A percentile compares a stretch with the other conserved stretches of the same genome.
Evolutionary conservation across 2,888 invertebrate species (phyloP).

Genomic region (Nemotelus pantherinus): DNA sequence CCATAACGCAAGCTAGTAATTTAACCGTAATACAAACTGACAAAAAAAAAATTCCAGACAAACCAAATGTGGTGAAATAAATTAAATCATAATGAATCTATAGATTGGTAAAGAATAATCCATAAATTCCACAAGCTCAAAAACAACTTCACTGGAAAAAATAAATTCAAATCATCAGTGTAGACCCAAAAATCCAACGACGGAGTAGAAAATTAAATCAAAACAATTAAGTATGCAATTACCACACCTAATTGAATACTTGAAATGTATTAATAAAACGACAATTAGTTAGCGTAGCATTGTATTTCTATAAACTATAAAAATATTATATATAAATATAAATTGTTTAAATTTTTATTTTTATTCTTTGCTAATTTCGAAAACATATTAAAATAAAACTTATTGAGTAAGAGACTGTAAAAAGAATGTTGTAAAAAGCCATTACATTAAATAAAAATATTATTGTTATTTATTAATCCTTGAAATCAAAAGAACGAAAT

Average conservation of each 20-base stretch:
- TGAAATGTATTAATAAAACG: no score
- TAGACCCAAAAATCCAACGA: no score
- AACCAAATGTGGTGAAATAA: conserved; percentile 26
- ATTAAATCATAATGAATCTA: not conserved
- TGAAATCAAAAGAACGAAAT: conserved; percentile 14
- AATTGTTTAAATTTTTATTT: not conserved
- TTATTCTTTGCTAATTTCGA: not conserved
- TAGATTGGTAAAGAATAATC: no score
- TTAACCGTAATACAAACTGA: not conserved
- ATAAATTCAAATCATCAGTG: no score
- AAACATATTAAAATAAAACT: not conserved
- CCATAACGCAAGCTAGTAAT: not conserved
- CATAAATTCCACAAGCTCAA: no score
- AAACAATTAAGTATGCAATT: no score
- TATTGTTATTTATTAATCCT: conserved; percentile 24
- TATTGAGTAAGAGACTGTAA: not conserved
- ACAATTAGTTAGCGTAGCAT: no score
- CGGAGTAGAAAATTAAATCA: no score
- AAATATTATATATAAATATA: not conserved
- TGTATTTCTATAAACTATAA: not conserved
- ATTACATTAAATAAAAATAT: not conserved
- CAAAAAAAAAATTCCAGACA: conserved; percentile 28
- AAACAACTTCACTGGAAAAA: no score
- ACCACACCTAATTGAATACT: no score
- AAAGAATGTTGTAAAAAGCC: conserved; percentile 5